Conservation (phyloP, 2,113 vertebrate genomes). For the Barnardius zonarius region DNA sequence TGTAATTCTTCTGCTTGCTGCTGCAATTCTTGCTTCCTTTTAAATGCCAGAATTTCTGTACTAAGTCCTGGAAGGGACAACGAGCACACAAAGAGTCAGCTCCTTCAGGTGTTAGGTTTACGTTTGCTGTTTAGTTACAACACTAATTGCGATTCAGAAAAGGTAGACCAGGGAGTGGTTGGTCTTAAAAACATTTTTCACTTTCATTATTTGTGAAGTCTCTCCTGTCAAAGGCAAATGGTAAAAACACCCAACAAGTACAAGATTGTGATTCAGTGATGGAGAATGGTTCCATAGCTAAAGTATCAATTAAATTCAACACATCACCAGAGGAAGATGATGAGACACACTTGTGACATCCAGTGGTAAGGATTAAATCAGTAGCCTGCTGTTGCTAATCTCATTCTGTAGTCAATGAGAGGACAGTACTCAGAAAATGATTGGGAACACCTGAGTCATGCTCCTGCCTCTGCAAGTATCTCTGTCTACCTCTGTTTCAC, state of each 20-base stretch:
- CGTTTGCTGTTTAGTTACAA: background rate
- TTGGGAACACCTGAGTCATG: background rate
- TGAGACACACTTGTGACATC: background rate
- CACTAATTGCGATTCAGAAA: background rate
- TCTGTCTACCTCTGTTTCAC: background rate
- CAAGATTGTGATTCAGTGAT: background rate
- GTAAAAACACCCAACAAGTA: background rate
- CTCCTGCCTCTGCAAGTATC: background rate
- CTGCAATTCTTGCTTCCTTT: background rate
- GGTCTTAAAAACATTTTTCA: background rate
- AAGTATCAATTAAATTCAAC: background rate
- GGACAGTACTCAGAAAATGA: background rate
- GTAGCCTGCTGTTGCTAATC: background rate
- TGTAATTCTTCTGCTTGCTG: background rate
- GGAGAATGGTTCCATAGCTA: background rate
- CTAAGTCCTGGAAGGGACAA: background rate
- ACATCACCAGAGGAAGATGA: background rate
- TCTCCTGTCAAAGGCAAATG: background rate
- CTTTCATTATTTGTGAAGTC: background rate
- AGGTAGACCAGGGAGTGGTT: background rate
- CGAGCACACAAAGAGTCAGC: background rate
- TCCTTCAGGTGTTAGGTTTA: background rate
- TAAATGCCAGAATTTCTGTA: background rate
- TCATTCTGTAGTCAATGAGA: background rate
- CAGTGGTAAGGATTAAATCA: background rate